Evolutionary conservation across 1,140 invertebrate genomes (phyloP), one percentile per base, ranked within the genome.

Genomic region (Protaetia brevitarsis): DNA sequence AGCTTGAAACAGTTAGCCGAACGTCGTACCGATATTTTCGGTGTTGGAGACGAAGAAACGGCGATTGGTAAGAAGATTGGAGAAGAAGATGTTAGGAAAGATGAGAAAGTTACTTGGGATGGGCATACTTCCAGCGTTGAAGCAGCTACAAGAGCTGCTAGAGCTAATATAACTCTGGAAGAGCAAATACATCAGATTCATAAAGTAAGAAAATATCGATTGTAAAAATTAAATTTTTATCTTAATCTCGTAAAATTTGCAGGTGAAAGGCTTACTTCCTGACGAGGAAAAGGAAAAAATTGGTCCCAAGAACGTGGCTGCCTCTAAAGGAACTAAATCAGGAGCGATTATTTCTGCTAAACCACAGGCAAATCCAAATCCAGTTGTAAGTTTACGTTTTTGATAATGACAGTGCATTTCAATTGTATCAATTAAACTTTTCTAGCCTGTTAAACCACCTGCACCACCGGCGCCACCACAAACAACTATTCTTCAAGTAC

Each of bases 51-150:
- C 74, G 96, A 99, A 79, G 97, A 99, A 84, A 98, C 97, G 0
- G 93, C 94, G 1, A 99, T 99, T 79, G 97, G 97, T 86, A 96
- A 97, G 81, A 99, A 99, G 80, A 95, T 98, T 69, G 97, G 97
- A 6, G 96, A 98, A 79, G 96, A 98, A 74, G 96, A 91, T 79
- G 89, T 87, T 68, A 86, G 87, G 69, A 91, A 90, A 78, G 89
- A 92, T 76, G 94, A 96, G 75, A 95, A 92, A 71, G 93, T 95
- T 1, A 97, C 94, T 21, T 99, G 97, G 97, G 97, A 99, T 80
- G 96, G 96, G n/a, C 96, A 98, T 76, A 96, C 94, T 0, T 94
- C 94, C 0, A 95, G 91, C 76, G 89, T 97, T 71, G 94, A 97
- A 82, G 91, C 94, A 0, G 93, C 93, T 0, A 95, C 94, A 0